Base-by-base conservation (phyloP, 2,113 vertebrate genomes). In the Microcebus murinus region DNA sequence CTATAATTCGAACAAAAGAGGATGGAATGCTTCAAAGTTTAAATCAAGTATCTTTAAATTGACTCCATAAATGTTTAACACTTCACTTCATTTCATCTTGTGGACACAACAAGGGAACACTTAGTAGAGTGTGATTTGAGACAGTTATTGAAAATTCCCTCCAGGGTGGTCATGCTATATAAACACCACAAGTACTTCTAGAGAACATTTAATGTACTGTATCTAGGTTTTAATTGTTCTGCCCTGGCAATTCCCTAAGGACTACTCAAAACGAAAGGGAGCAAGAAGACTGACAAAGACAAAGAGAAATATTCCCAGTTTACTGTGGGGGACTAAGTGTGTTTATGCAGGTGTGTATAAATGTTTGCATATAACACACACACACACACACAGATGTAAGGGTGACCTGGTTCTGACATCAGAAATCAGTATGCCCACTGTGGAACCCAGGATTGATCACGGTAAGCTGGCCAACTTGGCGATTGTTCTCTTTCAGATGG, bases 161-260 rank as follows among this genome's bases (percentile, higher is more conserved):
- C 59, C 86, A 97, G 95, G 61, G 61, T 68, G 74, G 52, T 91
- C 82, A 96, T 90, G 82, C 94, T 87, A 68, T 85, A 52, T 94
- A 95, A 97, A 96, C 70, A 94, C 42, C 39, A 76, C 52, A 34
- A 91, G 52, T 87, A 87, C 92, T 87, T 89, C 77, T 67, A 94
- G 79, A 92, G 87, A 95, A 96, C 23, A n/a, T 74, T 96, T 97
- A 97, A 97, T 96, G 96, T 90, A 82, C 82, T 94, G 52, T 80
- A 85, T 93, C 94, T 96, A 91, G 65, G 65, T 90, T 93, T 97
- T 97, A 97, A 93, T 95, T 97, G 94, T 91, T 96, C 36, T 91
- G 50, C 61, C 50, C 61, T 90, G 50, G 70, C 8, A 94, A 85
- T 87, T 97, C 80, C 36, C 39, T 63, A 57, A 52, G 65, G 74